Percentiles rank a stretch among this genome's conserved stretches.
phyloP scores from a whole-genome alignment of 1,140 invertebrate genomes.

The Carcinoscorpius rotundicauda region DNA sequence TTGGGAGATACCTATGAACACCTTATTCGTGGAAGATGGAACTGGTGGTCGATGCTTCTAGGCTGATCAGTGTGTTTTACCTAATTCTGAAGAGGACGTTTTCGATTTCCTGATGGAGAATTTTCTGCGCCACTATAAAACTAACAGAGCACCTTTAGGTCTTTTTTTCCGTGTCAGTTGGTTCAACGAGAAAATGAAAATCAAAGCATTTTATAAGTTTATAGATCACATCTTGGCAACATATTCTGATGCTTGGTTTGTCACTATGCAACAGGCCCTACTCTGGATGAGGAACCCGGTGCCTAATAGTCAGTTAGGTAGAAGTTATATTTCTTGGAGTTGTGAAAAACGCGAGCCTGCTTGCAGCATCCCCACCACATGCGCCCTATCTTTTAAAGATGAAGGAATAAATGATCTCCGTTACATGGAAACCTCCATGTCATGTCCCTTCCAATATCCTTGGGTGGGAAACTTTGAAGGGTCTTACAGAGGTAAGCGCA shows the following conservation, averaged over 20 bases:
- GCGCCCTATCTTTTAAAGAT: slow-evolving; percentile 56
- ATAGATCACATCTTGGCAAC: slow-evolving; percentile 60
- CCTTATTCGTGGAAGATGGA: slow-evolving; percentile 73
- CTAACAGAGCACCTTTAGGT: slow-evolving; percentile 68
- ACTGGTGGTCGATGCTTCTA: slow-evolving; percentile 87
- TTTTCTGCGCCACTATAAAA: slow-evolving; percentile 46
- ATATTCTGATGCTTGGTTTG: slow-evolving; percentile 75
- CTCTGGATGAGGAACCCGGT: slow-evolving; percentile 81
- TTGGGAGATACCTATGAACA: slow-evolving; percentile 84
- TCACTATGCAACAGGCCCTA: slow-evolving; percentile 73
- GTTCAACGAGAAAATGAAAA: slow-evolving; percentile 78
- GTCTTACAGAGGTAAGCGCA: neutral
- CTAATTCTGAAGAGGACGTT: slow-evolving; percentile 59
- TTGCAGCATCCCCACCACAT: slow-evolving; percentile 70
- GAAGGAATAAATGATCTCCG: slow-evolving; percentile 36
- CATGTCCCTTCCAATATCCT: slow-evolving; percentile 86
- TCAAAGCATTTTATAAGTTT: slow-evolving; percentile 70
- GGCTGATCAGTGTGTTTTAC: slow-evolving; percentile 81
- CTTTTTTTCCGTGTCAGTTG: slow-evolving; percentile 89
- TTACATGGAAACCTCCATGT: slow-evolving; percentile 77
- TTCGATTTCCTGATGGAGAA: slow-evolving; percentile 84
- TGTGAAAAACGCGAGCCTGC: slow-evolving; percentile 65
- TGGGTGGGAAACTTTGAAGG: slow-evolving; percentile 68
- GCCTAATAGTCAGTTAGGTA: slow-evolving; percentile 61
- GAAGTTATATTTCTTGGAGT: slow-evolving; percentile 84